Conservation (phyloP, 2,888 invertebrate genomes). For the Acleris sparsana region DNA sequence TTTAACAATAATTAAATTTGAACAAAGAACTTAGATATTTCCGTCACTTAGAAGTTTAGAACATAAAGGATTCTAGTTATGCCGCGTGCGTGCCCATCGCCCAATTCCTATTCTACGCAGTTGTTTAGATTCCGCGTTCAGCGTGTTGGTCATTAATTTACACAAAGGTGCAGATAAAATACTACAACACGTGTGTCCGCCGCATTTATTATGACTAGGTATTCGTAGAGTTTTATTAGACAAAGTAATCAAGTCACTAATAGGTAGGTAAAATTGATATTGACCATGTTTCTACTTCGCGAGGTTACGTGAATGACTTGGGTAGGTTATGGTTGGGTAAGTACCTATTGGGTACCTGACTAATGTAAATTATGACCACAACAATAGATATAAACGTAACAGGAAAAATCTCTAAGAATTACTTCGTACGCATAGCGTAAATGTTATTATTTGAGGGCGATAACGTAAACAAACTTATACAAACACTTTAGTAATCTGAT, state of each 20-base stretch:
- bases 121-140: conserved; percentile 34
- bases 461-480: conserved; percentile 14
- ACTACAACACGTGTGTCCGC: conserved; percentile 2
- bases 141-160: conserved; percentile 41
- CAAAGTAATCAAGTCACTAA: background rate
- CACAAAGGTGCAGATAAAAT: conserved; percentile 44
- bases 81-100: conserved; percentile 19
- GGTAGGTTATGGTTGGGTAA: no score
- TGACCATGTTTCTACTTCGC: background rate
- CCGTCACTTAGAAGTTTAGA: background rate
- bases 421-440: background rate
- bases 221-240: background rate
- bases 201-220: no score
- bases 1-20: no score
- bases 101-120: conserved; percentile 24
- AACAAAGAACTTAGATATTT: conserved; percentile 5
- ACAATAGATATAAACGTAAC: no score
- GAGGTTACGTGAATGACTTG: background rate
- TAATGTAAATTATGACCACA: no score
- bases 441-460: conserved; percentile 25
- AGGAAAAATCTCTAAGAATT: no score
- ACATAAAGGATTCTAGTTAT: conserved; percentile 25
- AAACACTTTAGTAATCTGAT: conserved; percentile 29
- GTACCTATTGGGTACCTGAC: no score
- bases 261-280: no score